Conservation (phyloP, 2,797 vertebrate species). For the Sebastes trivittatus region DNA sequence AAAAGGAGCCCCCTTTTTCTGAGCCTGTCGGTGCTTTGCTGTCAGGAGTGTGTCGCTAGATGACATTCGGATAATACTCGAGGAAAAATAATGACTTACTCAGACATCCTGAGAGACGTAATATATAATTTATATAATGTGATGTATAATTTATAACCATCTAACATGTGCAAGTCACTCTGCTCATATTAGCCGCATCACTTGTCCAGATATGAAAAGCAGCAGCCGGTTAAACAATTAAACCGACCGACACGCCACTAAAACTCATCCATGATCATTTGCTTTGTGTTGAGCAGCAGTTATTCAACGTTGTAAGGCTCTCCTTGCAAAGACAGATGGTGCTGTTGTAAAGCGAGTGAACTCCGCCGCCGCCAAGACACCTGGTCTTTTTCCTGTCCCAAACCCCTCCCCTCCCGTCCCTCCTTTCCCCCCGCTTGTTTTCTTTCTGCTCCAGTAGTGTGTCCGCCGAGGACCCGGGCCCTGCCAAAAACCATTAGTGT, state of each 20-base stretch:
- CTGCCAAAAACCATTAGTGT: slow-evolving; percentile 80
- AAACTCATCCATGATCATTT: slow-evolving; percentile 1
- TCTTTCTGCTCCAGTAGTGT: slow-evolving; percentile 53
- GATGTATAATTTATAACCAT: slow-evolving; percentile 20
- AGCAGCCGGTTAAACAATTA: slow-evolving; percentile 28
- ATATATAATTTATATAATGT: slow-evolving; percentile 23
- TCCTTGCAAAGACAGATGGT: slow-evolving; percentile 68
- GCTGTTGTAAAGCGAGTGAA: slow-evolving; percentile 76
- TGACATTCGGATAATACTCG: slow-evolving; percentile 18
- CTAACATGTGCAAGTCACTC: background rate
- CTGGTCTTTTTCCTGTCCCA: slow-evolving; percentile 1
- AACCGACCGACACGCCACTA: slow-evolving; percentile 10
- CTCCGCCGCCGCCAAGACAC: slow-evolving; percentile 16
- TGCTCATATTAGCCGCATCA: slow-evolving; percentile 6
- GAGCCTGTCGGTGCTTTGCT: slow-evolving; percentile 1
- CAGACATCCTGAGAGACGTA: slow-evolving; percentile 10
- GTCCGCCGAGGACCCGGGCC: slow-evolving; percentile 57
- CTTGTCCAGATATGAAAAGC: background rate
- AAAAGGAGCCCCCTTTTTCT: background rate
- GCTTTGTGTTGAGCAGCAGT: background rate
- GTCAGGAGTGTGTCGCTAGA: background rate
- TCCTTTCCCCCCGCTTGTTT: slow-evolving; percentile 34
- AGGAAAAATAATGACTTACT: slow-evolving; percentile 22
- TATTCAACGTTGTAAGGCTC: slow-evolving; percentile 25
- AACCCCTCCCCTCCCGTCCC: slow-evolving; percentile 8